These are phyloP conservation scores for Heterodera carotae DNA, from an alignment of 1,140 invertebrate species.

Conservation along the genomic window DNA sequence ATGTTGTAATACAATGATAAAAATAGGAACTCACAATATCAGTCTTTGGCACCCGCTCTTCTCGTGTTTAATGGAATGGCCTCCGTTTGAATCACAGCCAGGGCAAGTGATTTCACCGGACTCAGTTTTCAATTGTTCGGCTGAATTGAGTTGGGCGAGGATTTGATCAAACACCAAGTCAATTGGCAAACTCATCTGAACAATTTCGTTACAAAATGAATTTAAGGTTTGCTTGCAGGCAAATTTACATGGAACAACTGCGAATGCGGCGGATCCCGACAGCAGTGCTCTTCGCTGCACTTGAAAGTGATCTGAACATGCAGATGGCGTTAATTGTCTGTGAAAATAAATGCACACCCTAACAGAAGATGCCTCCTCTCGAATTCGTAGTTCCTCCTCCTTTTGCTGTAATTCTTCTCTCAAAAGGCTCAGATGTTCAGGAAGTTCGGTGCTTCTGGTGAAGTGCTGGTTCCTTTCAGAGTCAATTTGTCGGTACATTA, in stretches of 20 bases:
- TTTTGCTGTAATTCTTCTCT: conserved; percentile 72
- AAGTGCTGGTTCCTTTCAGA: conserved; percentile 45
- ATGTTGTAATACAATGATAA: not conserved
- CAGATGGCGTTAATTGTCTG: too few relatives aligned
- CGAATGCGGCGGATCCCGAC: too few relatives aligned
- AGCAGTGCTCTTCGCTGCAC: too few relatives aligned
- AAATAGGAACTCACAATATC: conserved; percentile 3
- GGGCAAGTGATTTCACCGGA: not conserved
- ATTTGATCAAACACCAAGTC: conserved; percentile 12
- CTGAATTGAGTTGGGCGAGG: not conserved
- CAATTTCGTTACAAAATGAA: not conserved
- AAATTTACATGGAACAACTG: too few relatives aligned
- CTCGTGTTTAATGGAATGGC: conserved; percentile 1
- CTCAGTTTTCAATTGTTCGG: not conserved
- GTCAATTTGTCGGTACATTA: conserved; percentile 50
- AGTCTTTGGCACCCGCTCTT: not conserved
- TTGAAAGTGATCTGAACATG: too few relatives aligned
- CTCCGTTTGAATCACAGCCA: not conserved
- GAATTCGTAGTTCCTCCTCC: conserved; percentile 73
- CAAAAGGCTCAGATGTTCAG: conserved; percentile 64
- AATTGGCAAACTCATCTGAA: not conserved
- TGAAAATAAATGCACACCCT: too few relatives aligned
- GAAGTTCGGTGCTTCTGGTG: conserved; percentile 46
- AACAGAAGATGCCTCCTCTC: conserved; percentile 66
- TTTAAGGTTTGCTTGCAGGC: too few relatives aligned